Percentiles rank a stretch among this genome's conserved stretches.
Conservation (phyloP, 2,888 invertebrate species). For the Magallana nippona region DNA sequence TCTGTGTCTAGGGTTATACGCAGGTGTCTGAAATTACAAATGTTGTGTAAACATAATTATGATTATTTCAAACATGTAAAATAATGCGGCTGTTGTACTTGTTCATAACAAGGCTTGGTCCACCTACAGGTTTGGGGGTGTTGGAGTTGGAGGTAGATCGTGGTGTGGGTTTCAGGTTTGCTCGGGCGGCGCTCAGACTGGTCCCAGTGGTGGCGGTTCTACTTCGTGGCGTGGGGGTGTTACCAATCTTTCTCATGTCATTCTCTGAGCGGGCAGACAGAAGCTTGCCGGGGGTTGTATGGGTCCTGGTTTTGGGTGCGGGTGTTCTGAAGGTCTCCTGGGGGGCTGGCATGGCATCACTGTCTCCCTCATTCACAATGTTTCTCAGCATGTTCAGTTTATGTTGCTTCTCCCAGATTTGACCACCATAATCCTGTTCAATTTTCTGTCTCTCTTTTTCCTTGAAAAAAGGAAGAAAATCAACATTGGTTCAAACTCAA, state of each 20-base stretch:
- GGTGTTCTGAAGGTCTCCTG: slow-evolving; percentile 52
- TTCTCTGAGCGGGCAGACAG: slow-evolving; percentile 72
- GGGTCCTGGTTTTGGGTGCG: slow-evolving; percentile 65
- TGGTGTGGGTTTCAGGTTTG: slow-evolving; percentile 55
- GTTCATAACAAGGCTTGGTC: too few relatives aligned
- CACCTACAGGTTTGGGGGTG: slow-evolving; percentile 55
- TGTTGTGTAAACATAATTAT: too few relatives aligned
- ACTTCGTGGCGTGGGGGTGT: slow-evolving; percentile 48
- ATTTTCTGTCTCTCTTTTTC: slow-evolving; percentile 72
- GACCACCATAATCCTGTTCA: slow-evolving; percentile 68
- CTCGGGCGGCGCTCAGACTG: slow-evolving; percentile 58
- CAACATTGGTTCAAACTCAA: not conserved
- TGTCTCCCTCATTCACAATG: slow-evolving; percentile 73
- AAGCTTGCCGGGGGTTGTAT: slow-evolving; percentile 61
- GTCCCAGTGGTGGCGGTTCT: slow-evolving; percentile 52
- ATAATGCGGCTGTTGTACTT: not conserved
- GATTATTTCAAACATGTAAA: not conserved
- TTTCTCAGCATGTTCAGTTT: slow-evolving; percentile 75
- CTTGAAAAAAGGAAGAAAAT: slow-evolving; percentile 54
- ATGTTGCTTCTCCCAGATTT: slow-evolving; percentile 73
- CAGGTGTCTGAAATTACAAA: slow-evolving; percentile 58
- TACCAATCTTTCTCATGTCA: slow-evolving; percentile 66
- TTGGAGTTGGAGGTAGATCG: slow-evolving; percentile 49
- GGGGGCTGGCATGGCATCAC: slow-evolving; percentile 47
- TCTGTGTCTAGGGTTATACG: slow-evolving; percentile 82